phyloP scores from a whole-genome alignment of 2,113 vertebrate genomes.

The Oreochromis tanganicae region DNA sequence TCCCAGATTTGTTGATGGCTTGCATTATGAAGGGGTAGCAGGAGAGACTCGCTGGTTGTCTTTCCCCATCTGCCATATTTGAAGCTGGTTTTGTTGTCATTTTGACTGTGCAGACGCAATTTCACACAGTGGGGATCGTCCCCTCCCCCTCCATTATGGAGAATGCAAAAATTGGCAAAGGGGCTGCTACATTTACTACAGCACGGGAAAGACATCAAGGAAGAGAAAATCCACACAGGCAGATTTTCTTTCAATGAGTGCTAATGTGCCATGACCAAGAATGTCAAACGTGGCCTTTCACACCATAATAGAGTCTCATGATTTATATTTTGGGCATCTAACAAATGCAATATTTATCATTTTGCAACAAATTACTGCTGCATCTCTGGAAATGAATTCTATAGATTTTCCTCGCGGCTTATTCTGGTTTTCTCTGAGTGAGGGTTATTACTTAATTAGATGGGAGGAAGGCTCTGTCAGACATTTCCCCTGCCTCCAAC shows the following conservation, averaged over 20 bases:
- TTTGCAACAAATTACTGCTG: constrained; percentile 43
- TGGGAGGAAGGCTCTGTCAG: constrained; percentile 9
- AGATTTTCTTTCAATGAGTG: neutral
- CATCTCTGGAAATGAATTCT: constrained; percentile 47
- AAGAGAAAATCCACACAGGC: neutral
- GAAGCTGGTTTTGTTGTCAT: constrained; percentile 4
- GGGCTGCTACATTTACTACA: neutral
- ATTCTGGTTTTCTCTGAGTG: constrained; percentile 16
- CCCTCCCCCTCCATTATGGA: neutral
- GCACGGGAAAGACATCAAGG: neutral
- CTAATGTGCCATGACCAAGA: neutral
- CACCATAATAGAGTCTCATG: constrained; percentile 1
- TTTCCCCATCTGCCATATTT: constrained; percentile 9
- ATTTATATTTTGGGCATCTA: constrained; percentile 38
- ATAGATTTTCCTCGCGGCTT: constrained; percentile 51
- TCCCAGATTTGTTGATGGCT: neutral
- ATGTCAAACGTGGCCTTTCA: neutral
- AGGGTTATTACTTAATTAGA: constrained; percentile 57
- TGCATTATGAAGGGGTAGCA: neutral
- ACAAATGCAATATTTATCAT: constrained; percentile 23
- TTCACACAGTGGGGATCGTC: neutral
- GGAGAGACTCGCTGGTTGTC: neutral
- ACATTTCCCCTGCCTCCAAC: neutral
- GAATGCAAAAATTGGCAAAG: neutral
- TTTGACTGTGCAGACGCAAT: constrained; percentile 3